Conservation (phyloP, 2,797 vertebrate genomes). For the Streptopelia turtur region DNA sequence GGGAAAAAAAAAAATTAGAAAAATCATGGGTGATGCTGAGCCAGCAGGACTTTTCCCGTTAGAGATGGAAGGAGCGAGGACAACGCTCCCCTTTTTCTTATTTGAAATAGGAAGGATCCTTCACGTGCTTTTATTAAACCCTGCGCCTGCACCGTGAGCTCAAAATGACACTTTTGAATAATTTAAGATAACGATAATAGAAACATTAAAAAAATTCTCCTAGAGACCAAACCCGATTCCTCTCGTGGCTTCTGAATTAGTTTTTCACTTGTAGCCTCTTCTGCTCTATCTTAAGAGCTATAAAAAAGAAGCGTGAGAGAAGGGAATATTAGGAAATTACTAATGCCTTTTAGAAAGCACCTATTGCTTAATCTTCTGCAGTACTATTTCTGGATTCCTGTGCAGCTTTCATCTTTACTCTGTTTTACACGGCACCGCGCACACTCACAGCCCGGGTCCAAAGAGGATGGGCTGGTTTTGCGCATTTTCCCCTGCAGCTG, state of each 20-base stretch:
- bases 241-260: slow-evolving; percentile 46
- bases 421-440: neutral
- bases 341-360: slow-evolving; percentile 31
- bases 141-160: neutral
- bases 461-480: neutral
- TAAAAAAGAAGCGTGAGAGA: neutral
- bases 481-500: neutral
- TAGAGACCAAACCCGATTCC: slow-evolving; percentile 20
- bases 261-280: slow-evolving; percentile 50
- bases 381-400: slow-evolving; percentile 38
- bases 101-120: neutral
- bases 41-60: neutral
- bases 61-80: neutral
- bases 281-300: slow-evolving; percentile 50
- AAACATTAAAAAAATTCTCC: slow-evolving; percentile 34
- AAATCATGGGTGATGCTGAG: neutral
- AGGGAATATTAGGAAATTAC: slow-evolving; percentile 28
- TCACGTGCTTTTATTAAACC: slow-evolving; percentile 35
- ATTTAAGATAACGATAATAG: slow-evolving; percentile 68
- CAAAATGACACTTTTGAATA: slow-evolving; percentile 65
- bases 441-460: neutral
- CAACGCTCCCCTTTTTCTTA: neutral
- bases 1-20: neutral
- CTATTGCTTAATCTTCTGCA: slow-evolving; percentile 19
- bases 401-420: slow-evolving; percentile 17